Evolutionary conservation across 2,888 invertebrate species (phyloP), one percentile per base, ranked within the genome.

Genomic region (Xestobium rufovillosum): DNA sequence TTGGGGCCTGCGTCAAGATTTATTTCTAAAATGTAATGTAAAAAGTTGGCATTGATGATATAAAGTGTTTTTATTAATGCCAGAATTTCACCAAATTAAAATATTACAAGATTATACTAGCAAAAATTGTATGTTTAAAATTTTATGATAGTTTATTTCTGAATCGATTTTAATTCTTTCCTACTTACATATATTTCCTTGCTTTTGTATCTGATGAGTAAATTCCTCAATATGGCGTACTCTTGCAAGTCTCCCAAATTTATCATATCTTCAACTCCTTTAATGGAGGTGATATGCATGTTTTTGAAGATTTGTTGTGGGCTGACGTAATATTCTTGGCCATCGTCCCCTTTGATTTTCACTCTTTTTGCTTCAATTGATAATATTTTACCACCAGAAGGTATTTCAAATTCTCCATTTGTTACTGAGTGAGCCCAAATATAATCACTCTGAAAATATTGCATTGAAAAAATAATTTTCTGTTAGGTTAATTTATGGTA

Each of bases 251-350:
- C 96, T 2, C 91, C 92, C 25, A 96, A 70, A 17, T 84, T 84
- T 51, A 95, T 95, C 94, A 96, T 94, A 61, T 96, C 95, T 58
- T 94, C 92, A 9, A 94, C 90, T 15, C 87, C 86, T 38, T 73
- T 69, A 31, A 83, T 71, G 1, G 89, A 89, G 10, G 89, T 81
- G 3, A 77, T 67, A 57, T 89, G 88, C 72, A 90, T 80, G 3
- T 78, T 70, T 56, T 81, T 82, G 36, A 78, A 57, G 16, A 83
- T 72, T 57, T 78, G 76, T n/a, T 68, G 68, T 1, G 70, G 63
- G 2, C 71, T 61, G 10, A 78, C 70, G 50, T 70, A 72, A 36
- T 70, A 71, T 55, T 89, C 84, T 54, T 81, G 79, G 10, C 83
- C 87, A 53, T 87, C 83, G 60, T 94, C 94, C 64, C 91, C 87